Conservation (phyloP, 2,113 vertebrate genomes). For the Platycercus adscitus region DNA sequence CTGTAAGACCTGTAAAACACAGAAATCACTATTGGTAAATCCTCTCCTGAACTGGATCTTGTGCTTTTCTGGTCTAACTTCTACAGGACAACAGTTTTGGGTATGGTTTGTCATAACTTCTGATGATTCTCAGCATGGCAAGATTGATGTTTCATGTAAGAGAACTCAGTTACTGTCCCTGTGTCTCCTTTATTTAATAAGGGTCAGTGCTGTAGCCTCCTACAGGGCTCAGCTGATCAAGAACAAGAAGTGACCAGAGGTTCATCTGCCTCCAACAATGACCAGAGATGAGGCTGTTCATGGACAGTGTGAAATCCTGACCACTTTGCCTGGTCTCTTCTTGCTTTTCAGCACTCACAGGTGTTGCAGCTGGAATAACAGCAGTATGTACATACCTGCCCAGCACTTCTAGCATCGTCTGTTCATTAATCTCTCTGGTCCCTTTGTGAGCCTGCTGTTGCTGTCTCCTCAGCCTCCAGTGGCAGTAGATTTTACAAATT, state of each 20-base stretch:
- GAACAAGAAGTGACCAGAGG: background rate
- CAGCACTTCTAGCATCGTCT: background rate
- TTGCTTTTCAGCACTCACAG: background rate
- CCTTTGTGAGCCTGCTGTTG: background rate
- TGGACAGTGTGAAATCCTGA: background rate
- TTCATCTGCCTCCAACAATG: background rate
- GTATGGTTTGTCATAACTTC: background rate
- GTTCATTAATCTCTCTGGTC: background rate
- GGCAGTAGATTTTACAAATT: background rate
- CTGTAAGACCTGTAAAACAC: background rate
- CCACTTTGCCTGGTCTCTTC: background rate
- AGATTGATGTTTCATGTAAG: background rate
- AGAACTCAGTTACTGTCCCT: background rate
- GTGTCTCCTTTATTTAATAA: background rate
- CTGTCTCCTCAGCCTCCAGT: background rate
- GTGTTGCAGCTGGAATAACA: background rate
- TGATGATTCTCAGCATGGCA: background rate
- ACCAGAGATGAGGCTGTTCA: background rate
- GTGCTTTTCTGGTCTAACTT: background rate
- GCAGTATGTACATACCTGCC: background rate
- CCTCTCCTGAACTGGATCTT: background rate
- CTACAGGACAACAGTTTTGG: background rate
- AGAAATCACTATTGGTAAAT: background rate
- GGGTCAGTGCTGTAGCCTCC: background rate
- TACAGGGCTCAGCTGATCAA: background rate